A percentile compares a stretch with the other conserved stretches of the same genome.
Conservation (phyloP, 1,140 invertebrate species). For the Drosophila sp. region DNA sequence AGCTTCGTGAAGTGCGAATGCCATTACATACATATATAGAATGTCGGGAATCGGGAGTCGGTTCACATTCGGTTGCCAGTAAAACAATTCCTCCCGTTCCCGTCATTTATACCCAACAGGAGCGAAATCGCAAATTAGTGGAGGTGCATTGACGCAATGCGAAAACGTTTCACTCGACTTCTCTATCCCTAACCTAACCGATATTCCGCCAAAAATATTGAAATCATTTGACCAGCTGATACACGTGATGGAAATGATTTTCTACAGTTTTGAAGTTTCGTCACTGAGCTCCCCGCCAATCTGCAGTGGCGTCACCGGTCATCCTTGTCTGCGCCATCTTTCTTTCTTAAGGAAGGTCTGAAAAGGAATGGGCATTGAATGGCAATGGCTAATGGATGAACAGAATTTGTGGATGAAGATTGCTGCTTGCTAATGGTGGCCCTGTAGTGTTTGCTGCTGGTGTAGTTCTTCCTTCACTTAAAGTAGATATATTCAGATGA, state of each 20-base stretch:
- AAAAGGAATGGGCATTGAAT: neutral
- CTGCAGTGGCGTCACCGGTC: slow-evolving; percentile 66
- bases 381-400: neutral
- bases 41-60: neutral
- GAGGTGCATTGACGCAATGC: neutral
- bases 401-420: slow-evolving; percentile 32
- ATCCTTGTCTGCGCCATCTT: slow-evolving; percentile 44
- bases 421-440: slow-evolving; percentile 66
- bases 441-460: slow-evolving; percentile 60
- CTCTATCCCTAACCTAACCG: too few relatives aligned
- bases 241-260: neutral
- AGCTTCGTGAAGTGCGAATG: slow-evolving; percentile 26
- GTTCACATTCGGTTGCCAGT: slow-evolving; percentile 3
- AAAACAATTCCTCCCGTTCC: neutral
- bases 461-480: slow-evolving; percentile 41
- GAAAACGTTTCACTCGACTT: neutral
- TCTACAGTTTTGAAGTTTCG: neutral
- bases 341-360: slow-evolving; percentile 17
- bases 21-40: slow-evolving; percentile 31
- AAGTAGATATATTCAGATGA: too few relatives aligned
- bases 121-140: neutral
- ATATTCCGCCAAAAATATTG: too few relatives aligned
- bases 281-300: slow-evolving; percentile 50
- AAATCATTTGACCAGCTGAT: neutral
- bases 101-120: neutral